Percentiles rank a stretch among this genome's conserved stretches.
These are phyloP conservation scores for Ceratina calcarata DNA, from an alignment of 1,140 invertebrate genomes.

Conservation along the genomic window DNA sequence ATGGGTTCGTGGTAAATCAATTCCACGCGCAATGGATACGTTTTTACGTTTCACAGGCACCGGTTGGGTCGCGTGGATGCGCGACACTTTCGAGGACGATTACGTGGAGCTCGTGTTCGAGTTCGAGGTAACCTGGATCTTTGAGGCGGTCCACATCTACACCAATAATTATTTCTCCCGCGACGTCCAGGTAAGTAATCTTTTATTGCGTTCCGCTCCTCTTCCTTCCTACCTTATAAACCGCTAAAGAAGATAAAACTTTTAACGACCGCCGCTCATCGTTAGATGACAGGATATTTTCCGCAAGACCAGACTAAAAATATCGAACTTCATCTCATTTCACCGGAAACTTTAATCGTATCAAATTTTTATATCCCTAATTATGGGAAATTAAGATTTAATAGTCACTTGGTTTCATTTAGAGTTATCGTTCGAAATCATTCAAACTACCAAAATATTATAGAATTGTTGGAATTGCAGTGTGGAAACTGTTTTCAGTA, in stretches of 20 bases:
- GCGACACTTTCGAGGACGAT: conserved; percentile 81
- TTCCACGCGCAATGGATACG: conserved; percentile 13
- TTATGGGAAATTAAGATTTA: too few species aligned
- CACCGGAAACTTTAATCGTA: neutral
- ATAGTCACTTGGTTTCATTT: too few species aligned
- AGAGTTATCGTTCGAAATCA: too few species aligned
- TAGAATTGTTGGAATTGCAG: too few species aligned
- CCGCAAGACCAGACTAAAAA: neutral
- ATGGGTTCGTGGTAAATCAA: conserved; percentile 24
- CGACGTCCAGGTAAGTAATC: conserved; percentile 85
- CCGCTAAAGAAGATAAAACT: conserved; percentile 24
- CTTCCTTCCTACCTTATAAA: neutral
- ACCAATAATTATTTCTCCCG: conserved; percentile 87
- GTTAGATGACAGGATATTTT: conserved; percentile 22
- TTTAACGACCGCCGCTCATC: conserved; percentile 18
- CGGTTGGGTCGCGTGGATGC: conserved; percentile 91
- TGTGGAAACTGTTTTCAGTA: too few species aligned
- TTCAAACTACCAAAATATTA: too few species aligned
- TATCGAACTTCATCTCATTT: neutral
- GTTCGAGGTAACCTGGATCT: conserved; percentile 86
- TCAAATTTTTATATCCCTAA: neutral
- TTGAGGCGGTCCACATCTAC: conserved; percentile 85
- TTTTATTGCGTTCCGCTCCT: conserved; percentile 10
- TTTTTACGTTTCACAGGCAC: conserved; percentile 80
- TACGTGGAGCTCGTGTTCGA: conserved; percentile 84